Conservation (phyloP, 2,888 invertebrate species). For the Hypolimnas misippus region DNA sequence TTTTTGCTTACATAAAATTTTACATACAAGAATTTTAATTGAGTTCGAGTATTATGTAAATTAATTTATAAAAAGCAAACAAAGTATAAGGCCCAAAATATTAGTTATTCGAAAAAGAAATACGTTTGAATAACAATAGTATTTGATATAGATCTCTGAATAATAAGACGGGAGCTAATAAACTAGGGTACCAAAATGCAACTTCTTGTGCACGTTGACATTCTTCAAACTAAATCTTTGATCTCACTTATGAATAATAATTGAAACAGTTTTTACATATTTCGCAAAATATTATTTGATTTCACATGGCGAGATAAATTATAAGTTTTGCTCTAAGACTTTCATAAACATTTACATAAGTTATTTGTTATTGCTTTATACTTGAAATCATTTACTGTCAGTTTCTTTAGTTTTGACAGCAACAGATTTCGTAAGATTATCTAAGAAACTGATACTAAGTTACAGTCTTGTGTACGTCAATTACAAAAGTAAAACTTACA, state of each 20-base stretch:
- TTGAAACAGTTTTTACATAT: conserved; percentile 34
- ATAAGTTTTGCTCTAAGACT: too few species aligned
- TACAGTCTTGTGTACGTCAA: too few species aligned
- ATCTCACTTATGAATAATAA: conserved; percentile 42
- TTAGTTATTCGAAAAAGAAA: conserved; percentile 36
- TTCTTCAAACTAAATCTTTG: conserved; percentile 28
- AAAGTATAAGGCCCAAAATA: conserved; percentile 13
- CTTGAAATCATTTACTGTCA: too few species aligned
- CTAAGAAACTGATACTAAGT: too few species aligned
- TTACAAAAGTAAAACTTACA: too few species aligned
- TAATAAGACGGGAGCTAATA: conserved; percentile 38
- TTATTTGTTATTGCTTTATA: too few species aligned
- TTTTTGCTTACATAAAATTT: neutral
- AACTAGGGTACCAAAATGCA: conserved; percentile 29
- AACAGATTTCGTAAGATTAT: too few species aligned
- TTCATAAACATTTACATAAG: too few species aligned
- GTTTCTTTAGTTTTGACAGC: too few species aligned
- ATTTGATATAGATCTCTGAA: conserved; percentile 41
- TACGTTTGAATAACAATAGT: conserved; percentile 38
- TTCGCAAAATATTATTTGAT: conserved; percentile 31
- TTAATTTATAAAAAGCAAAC: conserved; percentile 7
- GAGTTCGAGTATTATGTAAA: neutral
- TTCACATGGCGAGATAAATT: neutral
- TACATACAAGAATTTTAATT: neutral
- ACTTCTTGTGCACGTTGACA: conserved; percentile 35